Percentiles rank a stretch among this genome's conserved stretches.
These are phyloP conservation scores for Dryobota labecula DNA, from an alignment of 2,888 invertebrate species.

Conservation along the genomic window DNA sequence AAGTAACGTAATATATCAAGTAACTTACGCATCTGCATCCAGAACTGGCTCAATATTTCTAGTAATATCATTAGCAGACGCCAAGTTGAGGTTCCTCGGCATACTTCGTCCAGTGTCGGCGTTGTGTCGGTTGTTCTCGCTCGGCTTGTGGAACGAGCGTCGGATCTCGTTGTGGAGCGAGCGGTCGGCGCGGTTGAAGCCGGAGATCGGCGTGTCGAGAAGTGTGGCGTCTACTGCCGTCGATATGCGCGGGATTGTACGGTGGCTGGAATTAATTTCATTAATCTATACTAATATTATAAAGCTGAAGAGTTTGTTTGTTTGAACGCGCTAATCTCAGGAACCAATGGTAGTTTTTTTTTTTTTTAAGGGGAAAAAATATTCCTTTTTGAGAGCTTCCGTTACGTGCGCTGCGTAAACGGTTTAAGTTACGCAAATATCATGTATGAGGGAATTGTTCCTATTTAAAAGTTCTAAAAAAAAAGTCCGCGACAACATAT, in stretches of 20 bases:
- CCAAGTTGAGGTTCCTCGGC: conserved; percentile 90
- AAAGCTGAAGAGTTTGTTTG: no score
- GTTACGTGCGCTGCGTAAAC: no score
- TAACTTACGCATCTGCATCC: conserved; percentile 62
- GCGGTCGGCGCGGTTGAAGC: conserved; percentile 78
- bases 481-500: no score
- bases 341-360: no score
- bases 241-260: conserved; percentile 87
- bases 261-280: conserved; percentile 76
- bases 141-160: conserved; percentile 87
- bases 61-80: conserved; percentile 69
- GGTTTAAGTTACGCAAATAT: no score
- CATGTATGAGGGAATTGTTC: no score
- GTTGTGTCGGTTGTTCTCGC: conserved; percentile 76
- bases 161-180: conserved; percentile 81
- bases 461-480: no score
- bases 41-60: conserved; percentile 52
- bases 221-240: conserved; percentile 77
- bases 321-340: no score
- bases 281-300: no score
- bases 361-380: no score
- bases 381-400: no score
- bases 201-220: conserved; percentile 71
- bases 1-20: not conserved
- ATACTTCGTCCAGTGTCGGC: conserved; percentile 83